Evolutionary conservation across 2,888 invertebrate species (phyloP), one percentile per base, ranked within the genome.

Genomic region (Zaprionus bogoriensis): DNA sequence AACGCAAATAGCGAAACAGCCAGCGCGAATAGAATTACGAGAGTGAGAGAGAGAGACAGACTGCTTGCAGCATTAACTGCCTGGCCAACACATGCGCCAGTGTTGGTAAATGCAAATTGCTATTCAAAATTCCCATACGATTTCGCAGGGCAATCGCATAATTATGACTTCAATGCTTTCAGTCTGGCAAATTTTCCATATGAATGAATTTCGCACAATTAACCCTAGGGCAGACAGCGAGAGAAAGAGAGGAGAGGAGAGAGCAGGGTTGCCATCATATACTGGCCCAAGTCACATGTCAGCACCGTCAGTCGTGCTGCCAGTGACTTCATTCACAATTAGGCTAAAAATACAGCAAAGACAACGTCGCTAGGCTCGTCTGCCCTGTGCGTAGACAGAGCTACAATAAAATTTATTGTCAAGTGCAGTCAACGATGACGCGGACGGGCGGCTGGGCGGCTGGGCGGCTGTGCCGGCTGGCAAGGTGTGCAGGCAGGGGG

Each of bases 121-220:
- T 7, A 32, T n/a, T 3, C 4, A 2, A 42, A 25, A 44, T 20
- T 54, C 64, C 54, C 30, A 54, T 51, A 19, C 50, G 32, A 22
- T 51, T 62, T 22, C 41, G 12, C 38, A 28, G 23, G 50, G 36
- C 50, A 70, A 67, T 67, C 67, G 63, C 82, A 75, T 85, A 80
- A 80, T 80, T 80, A 82, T 78, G 63, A 78, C 78, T 84, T 81
- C 59, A 69, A 67, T 66, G 77, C 74, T 77, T 77, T 74, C 84
- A 74, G 79, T 79, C 80, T 81, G 77, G 70, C 77, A 82, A 82
- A 81, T 81, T 73, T 82, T 85, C 85, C 73, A 82, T 71, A 45
- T 79, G 83, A 85, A 85, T 84, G 76, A 81, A 67, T 73, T 75
- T 80, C 76, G 85, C 80, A 85, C 80, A 80, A 85, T 82, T 81